These are phyloP conservation scores for Montipora sp. DNA, from an alignment of 64 coral and sea anemone genomes.

Conservation along the genomic window DNA sequence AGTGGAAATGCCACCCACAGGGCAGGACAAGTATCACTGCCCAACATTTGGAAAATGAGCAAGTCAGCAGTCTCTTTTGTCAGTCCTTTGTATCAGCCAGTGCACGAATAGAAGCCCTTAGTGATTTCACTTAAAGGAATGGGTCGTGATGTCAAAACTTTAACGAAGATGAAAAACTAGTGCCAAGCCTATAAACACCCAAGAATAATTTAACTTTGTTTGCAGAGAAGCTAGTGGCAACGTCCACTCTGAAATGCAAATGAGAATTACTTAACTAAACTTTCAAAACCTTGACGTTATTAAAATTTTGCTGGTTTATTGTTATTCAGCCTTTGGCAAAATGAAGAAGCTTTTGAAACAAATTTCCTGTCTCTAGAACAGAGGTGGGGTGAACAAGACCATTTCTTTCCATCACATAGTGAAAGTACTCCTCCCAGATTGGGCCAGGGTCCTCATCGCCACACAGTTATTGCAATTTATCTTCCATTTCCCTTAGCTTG, in stretches of 20 bases:
- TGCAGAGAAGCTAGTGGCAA: background rate
- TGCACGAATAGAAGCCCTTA: background rate
- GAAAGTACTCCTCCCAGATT: slow-evolving; percentile 39
- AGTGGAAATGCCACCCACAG: background rate
- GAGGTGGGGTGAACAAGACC: background rate
- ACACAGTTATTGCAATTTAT: background rate
- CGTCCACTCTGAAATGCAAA: background rate
- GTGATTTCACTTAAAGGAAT: background rate
- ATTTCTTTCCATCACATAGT: slow-evolving; percentile 58
- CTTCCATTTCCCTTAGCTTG: slow-evolving; percentile 13
- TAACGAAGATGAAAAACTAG: background rate
- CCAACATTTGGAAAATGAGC: background rate
- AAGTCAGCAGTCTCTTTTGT: background rate
- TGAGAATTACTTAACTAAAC: background rate
- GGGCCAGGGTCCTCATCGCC: background rate
- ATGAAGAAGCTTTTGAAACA: slow-evolving; percentile 13
- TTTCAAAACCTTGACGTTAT: background rate
- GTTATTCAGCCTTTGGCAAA: slow-evolving; percentile 23
- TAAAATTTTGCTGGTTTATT: background rate
- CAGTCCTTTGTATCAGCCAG: background rate
- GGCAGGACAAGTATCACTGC: background rate
- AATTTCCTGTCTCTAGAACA: background rate
- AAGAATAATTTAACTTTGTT: background rate
- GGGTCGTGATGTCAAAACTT: background rate
- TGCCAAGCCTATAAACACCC: background rate